Evolutionary conservation across 1,140 invertebrate species (phyloP).

Genomic region (Rhizoglyphus robini): DNA sequence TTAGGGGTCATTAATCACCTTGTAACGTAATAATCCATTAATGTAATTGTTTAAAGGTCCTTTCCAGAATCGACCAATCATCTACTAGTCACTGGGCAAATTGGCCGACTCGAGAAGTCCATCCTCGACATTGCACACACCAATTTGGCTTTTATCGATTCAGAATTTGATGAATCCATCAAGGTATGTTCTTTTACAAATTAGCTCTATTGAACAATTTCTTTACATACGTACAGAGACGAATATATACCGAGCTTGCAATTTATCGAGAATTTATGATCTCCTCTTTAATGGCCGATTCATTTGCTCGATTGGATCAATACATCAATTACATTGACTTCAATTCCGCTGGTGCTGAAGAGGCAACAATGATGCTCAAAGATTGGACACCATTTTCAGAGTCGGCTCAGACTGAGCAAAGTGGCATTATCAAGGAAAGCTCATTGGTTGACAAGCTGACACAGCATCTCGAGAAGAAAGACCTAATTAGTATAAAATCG

Average conservation of each 20-base stretch:
- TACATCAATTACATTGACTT: background rate
- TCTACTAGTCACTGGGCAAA: slow-evolving; percentile 22
- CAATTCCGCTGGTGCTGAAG: background rate
- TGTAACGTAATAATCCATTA: background rate
- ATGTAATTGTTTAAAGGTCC: slow-evolving; percentile 18
- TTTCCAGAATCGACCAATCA: slow-evolving; percentile 35
- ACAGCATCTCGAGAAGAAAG: background rate
- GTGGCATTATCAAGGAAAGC: no score
- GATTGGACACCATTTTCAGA: background rate
- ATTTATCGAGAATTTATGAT: slow-evolving; percentile 16
- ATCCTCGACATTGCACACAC: slow-evolving; percentile 23
- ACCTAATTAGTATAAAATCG: no score
- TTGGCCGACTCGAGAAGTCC: slow-evolving; percentile 21
- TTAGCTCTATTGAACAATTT: background rate
- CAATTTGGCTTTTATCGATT: slow-evolving; percentile 5
- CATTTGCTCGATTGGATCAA: background rate
- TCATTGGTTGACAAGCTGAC: background rate
- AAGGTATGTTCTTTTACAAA: background rate
- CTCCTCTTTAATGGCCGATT: slow-evolving; percentile 3
- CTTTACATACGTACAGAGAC: background rate
- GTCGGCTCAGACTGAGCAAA: background rate
- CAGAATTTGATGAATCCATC: slow-evolving; percentile 11
- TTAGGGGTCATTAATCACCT: background rate
- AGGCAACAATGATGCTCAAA: background rate
- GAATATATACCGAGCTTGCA: slow-evolving; percentile 7